Evolutionary conservation across 2,888 invertebrate genomes (phyloP), one percentile per base, ranked within the genome.

Genomic region (Drosophila phalerata): DNA sequence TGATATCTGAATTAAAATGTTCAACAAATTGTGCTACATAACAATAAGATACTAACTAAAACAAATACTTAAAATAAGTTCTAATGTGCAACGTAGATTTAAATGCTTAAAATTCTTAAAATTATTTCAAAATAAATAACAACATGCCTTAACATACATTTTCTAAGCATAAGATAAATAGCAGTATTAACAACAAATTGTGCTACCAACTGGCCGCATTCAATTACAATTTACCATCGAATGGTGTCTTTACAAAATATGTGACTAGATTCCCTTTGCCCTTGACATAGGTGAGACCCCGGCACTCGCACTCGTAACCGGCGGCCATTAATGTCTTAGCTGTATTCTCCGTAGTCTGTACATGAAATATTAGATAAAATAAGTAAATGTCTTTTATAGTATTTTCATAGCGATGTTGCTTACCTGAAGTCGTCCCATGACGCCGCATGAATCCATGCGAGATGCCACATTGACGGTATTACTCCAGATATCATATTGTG

Each of bases 401-500:
- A 30, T 40, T 15, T 30, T 3, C 22, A 30, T 22, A 13, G 15
- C 9, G 9, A 13, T 1, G 34, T 19, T 5, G 32, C 10, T 74
- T 91, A 96, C 97, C 92, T 98, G 98, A 73, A 98, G 95, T 65
- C 95, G 94, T 19, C 97, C 97, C 95, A 98, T 96, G 72, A 96
- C 94, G 0, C 99, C 98, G 71, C 97, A 98, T 73, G 98, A 98
- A 93, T 99, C 99, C 99, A 99, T 99, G 52, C 99, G 93, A 5
- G 98, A 98, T 1, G 99, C 98, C 11, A 99, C 98, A 91, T 99
- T 99, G 15, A 99, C 99, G 0, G 99, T 98, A 93, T 99, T 98
- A 13, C 99, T 98, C 99, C 99, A 99, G 84, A 99, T 99, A 91
- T 99, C 99, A 93, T 98, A 99, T 93, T 99, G 98, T 0, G 99